Base-by-base conservation (phyloP, 1,140 invertebrate genomes). In the Drosophila tristis region DNA sequence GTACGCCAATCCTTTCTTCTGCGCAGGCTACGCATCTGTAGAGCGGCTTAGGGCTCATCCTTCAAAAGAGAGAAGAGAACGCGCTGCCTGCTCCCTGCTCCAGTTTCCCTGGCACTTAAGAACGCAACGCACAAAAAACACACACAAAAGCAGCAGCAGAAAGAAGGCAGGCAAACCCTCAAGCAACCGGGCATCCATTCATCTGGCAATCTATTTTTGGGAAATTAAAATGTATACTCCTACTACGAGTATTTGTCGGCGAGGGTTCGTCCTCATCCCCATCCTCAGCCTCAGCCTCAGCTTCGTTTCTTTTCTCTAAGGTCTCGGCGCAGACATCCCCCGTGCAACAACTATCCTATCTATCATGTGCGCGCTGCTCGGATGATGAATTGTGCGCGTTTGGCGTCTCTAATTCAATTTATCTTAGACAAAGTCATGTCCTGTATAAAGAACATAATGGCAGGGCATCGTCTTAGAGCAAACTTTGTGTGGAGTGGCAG, bases 181-280 rank as follows among this genome's bases (percentile, higher is more conserved):
- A 54, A 55, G 20, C 20, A 20, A 1, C 20, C 20, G 66, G 65
- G 53, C 58, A 29, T 48, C 53, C 62, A 82, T 74, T 84, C 66
- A 75, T 75, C 66, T 71, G 78, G 65, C 78, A 62, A 44, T 49
- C 79, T 84, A 71, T 82, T 84, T 84, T 89, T 59, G 60, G 85
- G 64, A 87, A 87, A 87, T 87, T 87, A 89, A 87, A 87, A 73
- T 80, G 84, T 87, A 84, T 87, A 87, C 84, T 87, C 84, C 84
- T 87, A 84, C 84, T 84, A 87, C 31, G 8, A 29, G 26, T 26
- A 31, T 89, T 68, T 73, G 84, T 75, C 78, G 51, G 56, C 71
- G 64, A 73, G 76, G 67, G 75, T 64, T 65, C 43, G 2, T 20
- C 20, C 20, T 2, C 20, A 20, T 20, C 20, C 16, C 49, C 56